phyloP scores from a whole-genome alignment of 1,140 invertebrate species.

The Nautilus pompilius region DNA sequence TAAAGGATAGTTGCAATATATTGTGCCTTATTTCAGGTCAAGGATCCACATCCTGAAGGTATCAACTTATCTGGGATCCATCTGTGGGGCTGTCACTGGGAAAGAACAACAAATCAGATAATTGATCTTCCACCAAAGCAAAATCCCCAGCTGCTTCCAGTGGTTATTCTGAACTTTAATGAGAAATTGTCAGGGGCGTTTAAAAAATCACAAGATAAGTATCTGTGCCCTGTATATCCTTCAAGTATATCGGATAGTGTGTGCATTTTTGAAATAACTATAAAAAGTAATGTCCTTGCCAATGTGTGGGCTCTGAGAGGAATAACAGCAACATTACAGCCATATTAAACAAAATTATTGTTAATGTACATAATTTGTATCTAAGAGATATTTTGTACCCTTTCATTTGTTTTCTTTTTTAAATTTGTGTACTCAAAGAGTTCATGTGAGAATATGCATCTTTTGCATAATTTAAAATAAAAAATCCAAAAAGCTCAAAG shows the following conservation, averaged over 20 bases:
- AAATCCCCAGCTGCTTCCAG: slow-evolving; percentile 46
- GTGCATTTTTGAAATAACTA: slow-evolving; percentile 53
- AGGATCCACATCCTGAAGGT: slow-evolving; percentile 55
- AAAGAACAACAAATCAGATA: slow-evolving; percentile 53
- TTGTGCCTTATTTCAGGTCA: slow-evolving; percentile 42
- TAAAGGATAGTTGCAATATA: too few species aligned
- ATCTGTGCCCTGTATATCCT: slow-evolving; percentile 49
- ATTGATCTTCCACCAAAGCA: slow-evolving; percentile 46
- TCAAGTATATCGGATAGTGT: slow-evolving; percentile 38
- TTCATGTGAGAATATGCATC: too few species aligned
- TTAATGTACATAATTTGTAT: neutral
- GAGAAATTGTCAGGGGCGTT: slow-evolving; percentile 52
- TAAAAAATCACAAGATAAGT: too few species aligned
- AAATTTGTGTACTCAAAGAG: too few species aligned
- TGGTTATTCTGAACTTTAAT: slow-evolving; percentile 51
- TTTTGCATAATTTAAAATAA: too few species aligned
- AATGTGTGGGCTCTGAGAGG: slow-evolving; percentile 50
- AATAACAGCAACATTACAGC: slow-evolving; percentile 50
- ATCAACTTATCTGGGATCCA: slow-evolving; percentile 55
- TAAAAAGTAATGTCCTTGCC: slow-evolving; percentile 43
- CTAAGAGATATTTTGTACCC: too few species aligned
- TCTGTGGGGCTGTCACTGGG: slow-evolving; percentile 55
- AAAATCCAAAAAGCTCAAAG: too few species aligned
- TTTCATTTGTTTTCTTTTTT: too few species aligned
- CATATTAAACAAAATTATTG: slow-evolving; percentile 29